These are phyloP conservation scores for Hypsibius dujardini DNA, from an alignment of 1,140 invertebrate genomes.

Conservation along the genomic window DNA sequence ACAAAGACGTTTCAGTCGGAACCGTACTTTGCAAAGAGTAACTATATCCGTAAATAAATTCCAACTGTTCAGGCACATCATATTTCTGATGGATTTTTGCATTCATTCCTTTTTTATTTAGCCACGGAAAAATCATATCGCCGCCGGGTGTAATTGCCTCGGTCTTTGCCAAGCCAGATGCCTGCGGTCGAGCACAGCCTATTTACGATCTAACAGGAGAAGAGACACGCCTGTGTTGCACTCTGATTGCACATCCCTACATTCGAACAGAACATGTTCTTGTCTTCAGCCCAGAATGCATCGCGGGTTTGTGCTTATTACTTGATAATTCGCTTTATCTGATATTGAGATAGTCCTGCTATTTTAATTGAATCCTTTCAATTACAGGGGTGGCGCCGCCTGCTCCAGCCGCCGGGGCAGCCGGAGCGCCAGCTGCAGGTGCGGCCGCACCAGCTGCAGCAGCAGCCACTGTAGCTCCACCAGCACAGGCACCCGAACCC, in stretches of 20 bases:
- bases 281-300: conserved; percentile 16
- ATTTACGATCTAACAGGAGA: conserved; percentile 7
- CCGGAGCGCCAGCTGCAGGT: not conserved
- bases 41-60: not conserved
- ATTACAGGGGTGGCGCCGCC: no score
- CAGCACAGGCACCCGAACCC: conserved; percentile 12
- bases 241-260: conserved; percentile 11
- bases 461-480: not conserved
- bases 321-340: no score
- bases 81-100: not conserved
- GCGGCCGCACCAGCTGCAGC: not conserved
- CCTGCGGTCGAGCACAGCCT: not conserved
- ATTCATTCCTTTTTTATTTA: not conserved
- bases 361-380: no score
- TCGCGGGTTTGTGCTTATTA: not conserved
- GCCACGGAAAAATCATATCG: not conserved
- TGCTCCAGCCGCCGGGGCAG: not conserved
- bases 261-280: not conserved
- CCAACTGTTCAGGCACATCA: no score
- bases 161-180: conserved; percentile 13
- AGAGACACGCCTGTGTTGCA: conserved; percentile 8
- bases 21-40: conserved; percentile 16
- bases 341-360: no score
- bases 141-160: conserved; percentile 13
- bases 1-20: conserved; percentile 4